phyloP scores from a whole-genome alignment of 2,113 vertebrate genomes.

The Piliocolobus tephrosceles region DNA sequence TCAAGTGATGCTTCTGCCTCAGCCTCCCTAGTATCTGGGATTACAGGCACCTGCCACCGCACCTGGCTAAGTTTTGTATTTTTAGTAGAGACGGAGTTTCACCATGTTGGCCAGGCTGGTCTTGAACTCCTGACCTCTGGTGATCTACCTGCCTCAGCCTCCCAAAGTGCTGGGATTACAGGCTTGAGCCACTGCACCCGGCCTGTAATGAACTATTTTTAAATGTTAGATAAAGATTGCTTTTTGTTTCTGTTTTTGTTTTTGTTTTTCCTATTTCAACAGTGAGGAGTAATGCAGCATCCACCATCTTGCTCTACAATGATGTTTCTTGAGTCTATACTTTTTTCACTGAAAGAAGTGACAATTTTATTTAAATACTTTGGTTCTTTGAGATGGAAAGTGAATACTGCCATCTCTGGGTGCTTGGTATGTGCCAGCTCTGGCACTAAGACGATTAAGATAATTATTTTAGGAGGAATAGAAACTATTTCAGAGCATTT shows the following conservation, averaged over 20 bases:
- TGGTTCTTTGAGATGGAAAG: background rate
- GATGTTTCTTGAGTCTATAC: background rate
- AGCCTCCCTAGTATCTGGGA: too few species aligned
- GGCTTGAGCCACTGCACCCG: too few species aligned
- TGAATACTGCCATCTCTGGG: background rate
- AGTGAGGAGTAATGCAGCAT: background rate
- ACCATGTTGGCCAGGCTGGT: too few species aligned
- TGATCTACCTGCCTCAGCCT: too few species aligned
- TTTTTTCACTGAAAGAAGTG: background rate
- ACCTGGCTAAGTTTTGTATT: too few species aligned
- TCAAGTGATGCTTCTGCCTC: too few species aligned
- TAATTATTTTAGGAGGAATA: background rate
- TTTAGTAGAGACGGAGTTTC: too few species aligned
- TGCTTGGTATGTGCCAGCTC: background rate
- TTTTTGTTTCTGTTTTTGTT: too few species aligned
- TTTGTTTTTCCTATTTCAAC: background rate
- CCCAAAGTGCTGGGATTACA: too few species aligned
- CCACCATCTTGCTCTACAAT: background rate
- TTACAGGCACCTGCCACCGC: too few species aligned
- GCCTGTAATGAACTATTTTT: background rate
- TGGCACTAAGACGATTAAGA: too few species aligned
- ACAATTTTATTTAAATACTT: background rate
- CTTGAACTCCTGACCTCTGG: too few species aligned
- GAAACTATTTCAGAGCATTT: conserved; percentile 6
- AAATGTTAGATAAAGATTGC: background rate